Evolutionary conservation across 1,140 invertebrate genomes (phyloP).

Genomic region (Drosophila nigromelanica): DNA sequence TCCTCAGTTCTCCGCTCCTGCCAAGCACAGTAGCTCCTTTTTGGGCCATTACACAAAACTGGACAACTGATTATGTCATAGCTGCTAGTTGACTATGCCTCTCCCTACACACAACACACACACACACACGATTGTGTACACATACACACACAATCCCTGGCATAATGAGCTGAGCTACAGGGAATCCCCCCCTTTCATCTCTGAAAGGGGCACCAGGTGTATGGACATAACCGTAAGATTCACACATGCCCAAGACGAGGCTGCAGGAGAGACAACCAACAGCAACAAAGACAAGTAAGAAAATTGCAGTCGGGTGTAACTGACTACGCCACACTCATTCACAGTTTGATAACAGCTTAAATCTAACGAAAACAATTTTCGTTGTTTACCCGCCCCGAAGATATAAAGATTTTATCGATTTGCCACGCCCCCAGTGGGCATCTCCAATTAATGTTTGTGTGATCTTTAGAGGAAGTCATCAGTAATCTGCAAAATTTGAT

Average conservation of each 20-base stretch:
- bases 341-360: too few species aligned
- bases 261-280: conserved; percentile 15
- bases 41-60: not conserved
- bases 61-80: conserved; percentile 50
- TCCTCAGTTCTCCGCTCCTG: not conserved
- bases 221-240: conserved; percentile 70
- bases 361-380: too few species aligned
- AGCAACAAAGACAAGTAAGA: not conserved
- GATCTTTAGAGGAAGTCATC: too few species aligned
- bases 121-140: too few species aligned
- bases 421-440: too few species aligned
- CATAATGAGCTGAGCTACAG: conserved; percentile 32
- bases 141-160: not conserved
- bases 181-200: not conserved
- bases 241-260: conserved; percentile 58
- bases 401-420: too few species aligned
- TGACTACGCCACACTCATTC: too few species aligned
- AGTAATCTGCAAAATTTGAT: too few species aligned
- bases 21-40: conserved; percentile 22
- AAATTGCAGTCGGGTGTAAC: too few species aligned
- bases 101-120: conserved; percentile 14
- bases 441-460: too few species aligned
- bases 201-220: conserved; percentile 42
- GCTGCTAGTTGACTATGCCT: not conserved
- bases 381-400: too few species aligned